Base-by-base conservation (phyloP, 2,797 vertebrate genomes). In the Novumbra hubbsi region DNA sequence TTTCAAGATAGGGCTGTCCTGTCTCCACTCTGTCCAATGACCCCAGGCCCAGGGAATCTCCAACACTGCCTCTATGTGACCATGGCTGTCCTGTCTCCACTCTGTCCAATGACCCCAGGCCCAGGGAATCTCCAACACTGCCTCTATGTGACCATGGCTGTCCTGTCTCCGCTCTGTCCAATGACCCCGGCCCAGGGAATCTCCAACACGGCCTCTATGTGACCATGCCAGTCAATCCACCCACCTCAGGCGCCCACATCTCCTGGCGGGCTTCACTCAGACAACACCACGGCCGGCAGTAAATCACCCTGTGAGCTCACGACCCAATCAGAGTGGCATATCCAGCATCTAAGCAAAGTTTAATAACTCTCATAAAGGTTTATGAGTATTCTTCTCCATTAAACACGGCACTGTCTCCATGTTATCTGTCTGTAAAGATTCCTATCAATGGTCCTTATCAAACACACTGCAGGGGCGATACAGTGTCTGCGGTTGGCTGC, bases 281-380 rank as follows among this genome's bases (percentile, higher is more conserved):
- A 14, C 16, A 64, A 32, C 30, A 32, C 62, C 62, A 32, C 28
- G 14, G 62, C 88, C 76, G 80, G 72, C 78, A 75, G 80, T 93
- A 92, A 92, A 92, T 93, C 88, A 92, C 84, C 83, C 79, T 80
- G 81, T 84, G 86, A 79, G 57, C 81, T 82, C 66, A 72, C 50
- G 62, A 80, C 27, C 16, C 86, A 90, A 90, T 92, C 91, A 86
- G 85, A 86, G 80, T 89, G 88, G 83, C 89, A 90, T 84, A 88
- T 89, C 89, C 87, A 88, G 90, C 88, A 90, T 90, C 88, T 87
- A 92, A 91, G 90, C 92, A 91, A 91, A 89, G 88, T 92, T 93
- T 93, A 93, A 93, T 92, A 88, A 87, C 32, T 64, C 87, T 85
- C 83, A 87, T 93, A 92, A 94, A 87, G 80, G 62, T 94, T 94